Conservation (phyloP, 2,113 vertebrate genomes). For the Carlito syrichta region DNA sequence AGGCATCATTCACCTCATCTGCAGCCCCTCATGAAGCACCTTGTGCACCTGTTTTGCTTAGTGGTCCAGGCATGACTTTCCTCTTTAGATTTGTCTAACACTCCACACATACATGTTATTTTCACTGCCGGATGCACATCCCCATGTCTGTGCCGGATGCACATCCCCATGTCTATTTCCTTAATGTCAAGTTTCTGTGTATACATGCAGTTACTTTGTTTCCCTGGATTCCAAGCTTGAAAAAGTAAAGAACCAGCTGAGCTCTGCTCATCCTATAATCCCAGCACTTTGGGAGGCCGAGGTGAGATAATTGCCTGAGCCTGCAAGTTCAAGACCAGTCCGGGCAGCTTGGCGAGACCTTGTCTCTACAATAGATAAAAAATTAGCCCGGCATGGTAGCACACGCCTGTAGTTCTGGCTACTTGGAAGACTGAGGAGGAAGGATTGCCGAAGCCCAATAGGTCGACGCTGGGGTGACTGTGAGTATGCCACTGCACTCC, state of each 20-base stretch:
- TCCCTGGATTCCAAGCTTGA: background rate
- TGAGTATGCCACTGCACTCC: no score
- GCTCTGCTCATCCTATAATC: no score
- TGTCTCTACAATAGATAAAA: no score
- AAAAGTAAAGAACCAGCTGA: background rate
- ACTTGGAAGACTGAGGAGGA: no score
- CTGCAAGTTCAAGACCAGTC: no score
- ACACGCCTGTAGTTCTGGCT: no score
- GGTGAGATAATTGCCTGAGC: no score
- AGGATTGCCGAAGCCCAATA: no score
- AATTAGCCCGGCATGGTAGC: no score
- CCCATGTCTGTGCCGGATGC: background rate
- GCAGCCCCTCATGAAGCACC: background rate
- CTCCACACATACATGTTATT: background rate
- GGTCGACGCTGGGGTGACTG: no score
- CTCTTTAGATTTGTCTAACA: background rate
- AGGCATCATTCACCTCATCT: background rate
- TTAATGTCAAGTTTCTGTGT: background rate
- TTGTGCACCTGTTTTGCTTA: background rate
- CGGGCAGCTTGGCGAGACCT: no score
- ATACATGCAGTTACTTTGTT: background rate
- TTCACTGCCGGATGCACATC: rapidly evolving
- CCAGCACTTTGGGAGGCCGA: no score
- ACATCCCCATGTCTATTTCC: background rate
- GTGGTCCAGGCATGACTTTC: background rate